A percentile compares a stretch with the other conserved stretches of the same genome.
Conservation (phyloP, 2,113 vertebrate species). For the Cromileptes altivelis region DNA sequence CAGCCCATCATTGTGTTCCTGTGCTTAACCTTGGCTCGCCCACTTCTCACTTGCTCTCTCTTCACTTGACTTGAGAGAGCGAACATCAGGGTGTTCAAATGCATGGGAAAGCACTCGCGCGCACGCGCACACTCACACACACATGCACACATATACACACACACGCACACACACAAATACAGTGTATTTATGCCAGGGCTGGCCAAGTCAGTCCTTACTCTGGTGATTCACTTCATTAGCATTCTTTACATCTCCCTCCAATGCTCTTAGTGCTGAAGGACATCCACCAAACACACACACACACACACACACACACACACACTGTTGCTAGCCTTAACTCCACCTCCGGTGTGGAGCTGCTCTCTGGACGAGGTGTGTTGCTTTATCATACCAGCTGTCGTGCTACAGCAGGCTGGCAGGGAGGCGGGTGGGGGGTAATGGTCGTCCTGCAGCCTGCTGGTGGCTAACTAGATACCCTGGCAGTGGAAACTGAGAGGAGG, state of each 20-base stretch:
- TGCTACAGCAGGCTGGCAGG: conserved; percentile 41
- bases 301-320: conserved; percentile 41
- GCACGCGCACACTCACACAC: conserved; percentile 1
- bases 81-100: conserved; percentile 49
- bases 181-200: conserved; percentile 32
- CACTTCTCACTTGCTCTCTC: conserved; percentile 57
- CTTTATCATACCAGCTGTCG: conserved; percentile 64
- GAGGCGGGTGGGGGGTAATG: conserved; percentile 25
- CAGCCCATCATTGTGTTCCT: conserved; percentile 64
- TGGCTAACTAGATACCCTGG: conserved; percentile 34
- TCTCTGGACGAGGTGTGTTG: conserved; percentile 34
- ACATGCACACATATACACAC: conserved; percentile 2
- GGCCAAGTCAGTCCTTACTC: conserved; percentile 56
- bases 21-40: conserved; percentile 80
- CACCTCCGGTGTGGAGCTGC: conserved; percentile 11
- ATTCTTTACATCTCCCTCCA: conserved; percentile 77
- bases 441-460: conserved; percentile 44
- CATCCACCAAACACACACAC: conserved; percentile 52
- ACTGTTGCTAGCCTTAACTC: conserved; percentile 29
- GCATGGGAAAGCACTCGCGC: conserved; percentile 18
- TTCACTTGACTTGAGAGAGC: conserved; percentile 50
- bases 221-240: conserved; percentile 76
- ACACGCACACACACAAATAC: conserved; percentile 19
- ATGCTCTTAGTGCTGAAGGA: conserved; percentile 79
- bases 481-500: conserved; percentile 12